Evolutionary conservation across 1,140 invertebrate genomes (phyloP), one percentile per base, ranked within the genome.

Genomic region (Kradibia gibbosae): DNA sequence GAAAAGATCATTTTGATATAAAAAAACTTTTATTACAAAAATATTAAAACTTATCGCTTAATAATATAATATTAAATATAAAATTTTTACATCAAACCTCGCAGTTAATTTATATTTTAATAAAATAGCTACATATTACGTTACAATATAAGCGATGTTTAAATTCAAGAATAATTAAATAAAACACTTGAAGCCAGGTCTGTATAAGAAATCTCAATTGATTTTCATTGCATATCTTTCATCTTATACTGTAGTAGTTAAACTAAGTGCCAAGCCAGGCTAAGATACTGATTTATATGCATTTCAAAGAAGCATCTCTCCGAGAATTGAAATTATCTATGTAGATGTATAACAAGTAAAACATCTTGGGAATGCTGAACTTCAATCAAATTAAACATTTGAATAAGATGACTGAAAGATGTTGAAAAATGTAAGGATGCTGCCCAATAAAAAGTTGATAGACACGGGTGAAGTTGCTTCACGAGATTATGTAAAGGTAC

Each of bases 401-500:
- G 75, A 67, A 78, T 78, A 78, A 39, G 57, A 4, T 4, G 11
- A 36, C 17, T 17, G 5, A 7, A 36, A 60, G 62, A 31, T 20
- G 62, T n/a, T 20, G 17, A 22, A 17, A 4, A 20, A 25, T 15
- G 65, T 25, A 28, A 80, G 34, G 42, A 42, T 67, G n/a, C 39
- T 3, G 60, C 25, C 50, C 34, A 67, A 71, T 55, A 31, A 75
- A 45, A 31, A 48, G 80, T 39, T 36, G 50, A 78, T 71, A 55
- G 72, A 75, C 55, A 71, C 13, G 70, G 25, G 7, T n/a, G 36
- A 75, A 84, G 82, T 86, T 50, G 65, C 81, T 84, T 89, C 86
- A 90, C 88, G 87, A 82, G 88, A 90, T 90, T 90, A 90, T 85
- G 86, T 80, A 83, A 72, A 83, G 60, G 11, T 36, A 39, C 17